Evolutionary conservation across 2,888 invertebrate species (phyloP), one percentile per base, ranked within the genome.

Genomic region (Drosophila colorata): DNA sequence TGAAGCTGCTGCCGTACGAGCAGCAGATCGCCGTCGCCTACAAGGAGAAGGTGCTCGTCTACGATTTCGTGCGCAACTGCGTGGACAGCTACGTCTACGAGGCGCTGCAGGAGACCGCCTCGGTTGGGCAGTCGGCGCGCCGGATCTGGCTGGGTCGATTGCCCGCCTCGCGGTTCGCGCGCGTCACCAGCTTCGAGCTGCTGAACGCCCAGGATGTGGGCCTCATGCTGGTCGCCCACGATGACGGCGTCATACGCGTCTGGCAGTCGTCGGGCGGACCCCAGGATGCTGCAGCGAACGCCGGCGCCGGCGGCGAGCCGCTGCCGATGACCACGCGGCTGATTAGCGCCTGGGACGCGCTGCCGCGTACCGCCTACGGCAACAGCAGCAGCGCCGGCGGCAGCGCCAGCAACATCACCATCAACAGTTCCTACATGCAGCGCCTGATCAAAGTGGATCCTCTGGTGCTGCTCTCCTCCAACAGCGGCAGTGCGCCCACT

Each of bases 1-100:
- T 98, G 38, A 94, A 95, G 80, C 96, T 98, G 92, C 96, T 98
- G 93, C 98, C 98, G 0, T 98, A 96, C 92, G 97, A 98, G 91
- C 95, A 96, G 76, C 96, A 97, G 91, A 94, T 97, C 65, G 97
- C 97, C 35, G 96, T 98, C 51, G 97, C 97, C 40, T 96, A 96
- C 88, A 96, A 95, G 91, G 97, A 98, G 90, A 95, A 95, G 90
- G 96, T 97, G 89, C 75, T 91, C 0, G 87, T 92, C 18, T 91
- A 91, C 47, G 92, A 92, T 58, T 92, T 91, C 80, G 87, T 74
- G 41, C 84, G 88, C 14, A 90, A 89, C 11, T 86, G 89, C 0
- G 89, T 90, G 35, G 83, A 88, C 9, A 90, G 90, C 9, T 92
- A 89, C 55, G 88, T 87, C 6, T 49, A 65, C 6, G 71, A 76